Base-by-base conservation (phyloP, 92 coral and sea anemone genomes). In the Palythoa heliodiscus region DNA sequence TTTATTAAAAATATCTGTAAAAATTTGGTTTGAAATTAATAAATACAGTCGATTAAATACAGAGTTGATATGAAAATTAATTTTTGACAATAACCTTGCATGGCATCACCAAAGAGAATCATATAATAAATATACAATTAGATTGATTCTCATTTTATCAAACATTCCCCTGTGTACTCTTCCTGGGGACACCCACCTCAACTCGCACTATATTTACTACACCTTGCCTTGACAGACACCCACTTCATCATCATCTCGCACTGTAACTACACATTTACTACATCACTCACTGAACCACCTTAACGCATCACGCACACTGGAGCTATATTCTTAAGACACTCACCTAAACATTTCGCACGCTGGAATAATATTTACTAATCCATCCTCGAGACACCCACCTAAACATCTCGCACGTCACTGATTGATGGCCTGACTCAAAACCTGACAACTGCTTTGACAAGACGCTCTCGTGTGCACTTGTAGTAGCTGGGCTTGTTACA, bases 1-100 rank as follows among this genome's bases (percentile, higher is more conserved):
- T 92, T 92, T 92, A 92, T 92, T 92, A 89, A 92, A 92, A 92
- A 92, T 87, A 92, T 92, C 71, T 89, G 94, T 92, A 92, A 92
- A 92, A 92, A 92, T 89, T 91, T 86, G 86, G 92, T 85, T 88
- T 82, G 89, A 91, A 92, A 92, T 92, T 92, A 92, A 92, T 92
- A 92, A 92, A 92, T 92, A 92, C 94, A 92, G 85, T 91, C 77
- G 90, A 91, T 92, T 92, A 92, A 92, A 92, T 92, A 92, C 88
- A 89, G 86, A 77, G 85, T 74, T 79, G 72, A 77, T 92, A 91
- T 86, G 93, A 89, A 89, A 92, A 92, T 86, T 87, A 89, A 69
- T 83, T 86, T 63, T 57, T 70, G 67, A 89, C 77, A 75, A 72
- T 84, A 63, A 60, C 72, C 74, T 66, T 64, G 73, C 8, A 80